phyloP scores from a whole-genome alignment of 2,888 invertebrate species.

The Pinctada fucata region DNA sequence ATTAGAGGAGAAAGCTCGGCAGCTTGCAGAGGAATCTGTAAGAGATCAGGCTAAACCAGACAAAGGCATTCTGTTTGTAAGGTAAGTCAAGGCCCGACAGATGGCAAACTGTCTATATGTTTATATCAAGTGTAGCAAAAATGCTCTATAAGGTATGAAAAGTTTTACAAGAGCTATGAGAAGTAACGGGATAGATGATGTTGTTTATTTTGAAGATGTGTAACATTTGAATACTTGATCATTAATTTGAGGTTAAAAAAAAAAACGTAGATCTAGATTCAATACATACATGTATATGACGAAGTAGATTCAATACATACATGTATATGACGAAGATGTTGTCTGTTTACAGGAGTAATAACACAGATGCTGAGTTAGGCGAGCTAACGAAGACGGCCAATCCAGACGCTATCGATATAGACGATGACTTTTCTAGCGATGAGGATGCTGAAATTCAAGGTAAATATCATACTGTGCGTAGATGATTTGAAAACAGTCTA shows the following conservation, averaged over 20 bases:
- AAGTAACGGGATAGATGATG: too few species aligned
- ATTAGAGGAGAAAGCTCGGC: slow-evolving; percentile 72
- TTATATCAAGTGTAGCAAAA: too few species aligned
- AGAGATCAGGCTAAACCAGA: slow-evolving; percentile 68
- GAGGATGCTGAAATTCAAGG: slow-evolving; percentile 74
- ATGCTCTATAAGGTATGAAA: too few species aligned
- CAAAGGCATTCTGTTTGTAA: slow-evolving; percentile 74
- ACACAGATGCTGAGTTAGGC: slow-evolving; percentile 73
- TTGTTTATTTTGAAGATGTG: too few species aligned
- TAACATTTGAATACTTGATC: too few species aligned
- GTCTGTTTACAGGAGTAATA: slow-evolving; percentile 65
- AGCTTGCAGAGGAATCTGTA: slow-evolving; percentile 72
- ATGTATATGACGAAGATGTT: too few species aligned
- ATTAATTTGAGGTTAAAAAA: too few species aligned
- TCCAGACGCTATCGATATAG: slow-evolving; percentile 76
- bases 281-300: too few species aligned
- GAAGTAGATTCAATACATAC: too few species aligned
- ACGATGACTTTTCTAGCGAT: slow-evolving; percentile 72
- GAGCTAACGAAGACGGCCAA: slow-evolving; percentile 73
- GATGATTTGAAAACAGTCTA: background rate
- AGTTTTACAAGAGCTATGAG: too few species aligned
- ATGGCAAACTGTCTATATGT: too few species aligned
- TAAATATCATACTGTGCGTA: slow-evolving; percentile 32
- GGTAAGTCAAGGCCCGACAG: slow-evolving; percentile 52
- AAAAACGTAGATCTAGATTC: too few species aligned